Percentiles rank a stretch among this genome's conserved stretches.
Evolutionary conservation across 2,113 vertebrate genomes (phyloP).

Genomic region (Actinemys pallida): DNA sequence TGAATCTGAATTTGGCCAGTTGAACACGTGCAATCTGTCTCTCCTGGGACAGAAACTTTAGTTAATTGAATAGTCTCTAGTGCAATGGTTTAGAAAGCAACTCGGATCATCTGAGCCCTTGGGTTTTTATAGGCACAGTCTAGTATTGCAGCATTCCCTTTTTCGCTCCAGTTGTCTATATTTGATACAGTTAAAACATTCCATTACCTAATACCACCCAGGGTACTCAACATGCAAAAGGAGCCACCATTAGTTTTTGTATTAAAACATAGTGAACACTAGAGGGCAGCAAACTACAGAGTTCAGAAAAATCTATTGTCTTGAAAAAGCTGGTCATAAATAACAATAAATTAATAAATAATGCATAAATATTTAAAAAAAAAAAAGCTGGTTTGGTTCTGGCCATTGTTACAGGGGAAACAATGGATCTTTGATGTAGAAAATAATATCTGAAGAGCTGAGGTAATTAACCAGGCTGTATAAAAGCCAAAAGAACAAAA

Average conservation of each 20-base stretch:
- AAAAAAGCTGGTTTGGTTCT: background rate
- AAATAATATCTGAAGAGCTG: constrained; percentile 48
- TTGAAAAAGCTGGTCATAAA: background rate
- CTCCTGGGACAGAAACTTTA: background rate
- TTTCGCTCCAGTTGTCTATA: background rate
- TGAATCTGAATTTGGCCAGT: background rate
- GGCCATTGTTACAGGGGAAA: background rate
- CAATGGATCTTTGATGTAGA: background rate
- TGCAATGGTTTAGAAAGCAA: background rate
- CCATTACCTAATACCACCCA: background rate
- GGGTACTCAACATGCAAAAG: background rate
- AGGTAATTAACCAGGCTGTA: constrained; percentile 57
- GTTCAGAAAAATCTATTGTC: background rate
- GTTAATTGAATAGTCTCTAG: background rate
- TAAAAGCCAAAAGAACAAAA: background rate
- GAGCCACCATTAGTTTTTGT: background rate
- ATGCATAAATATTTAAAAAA: background rate
- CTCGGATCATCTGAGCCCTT: background rate
- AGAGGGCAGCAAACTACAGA: constrained; percentile 71
- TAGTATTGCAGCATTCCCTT: background rate
- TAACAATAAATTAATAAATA: constrained; percentile 15
- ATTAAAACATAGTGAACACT: constrained; percentile 46
- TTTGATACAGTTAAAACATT: background rate
- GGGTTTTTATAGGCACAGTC: constrained; percentile 19
- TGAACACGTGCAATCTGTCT: too few species aligned